These are phyloP conservation scores for Aurelia sp. DNA, from an alignment of 30 jellyfish, hydroid and myxozoan species.

Conservation along the genomic window DNA sequence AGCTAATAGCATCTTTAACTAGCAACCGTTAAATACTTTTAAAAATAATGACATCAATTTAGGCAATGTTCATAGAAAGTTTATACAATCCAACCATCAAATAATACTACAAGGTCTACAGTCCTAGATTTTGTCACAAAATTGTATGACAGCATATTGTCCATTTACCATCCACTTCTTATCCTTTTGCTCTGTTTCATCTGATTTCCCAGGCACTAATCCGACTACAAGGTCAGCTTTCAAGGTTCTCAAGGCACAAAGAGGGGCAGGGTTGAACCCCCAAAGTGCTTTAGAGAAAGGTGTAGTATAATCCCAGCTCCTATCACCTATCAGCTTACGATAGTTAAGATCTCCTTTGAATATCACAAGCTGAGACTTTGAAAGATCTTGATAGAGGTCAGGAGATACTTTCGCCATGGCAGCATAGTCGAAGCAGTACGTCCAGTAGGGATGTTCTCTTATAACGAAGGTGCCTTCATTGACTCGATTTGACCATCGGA, in stretches of 20 bases:
- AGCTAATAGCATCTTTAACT: background rate
- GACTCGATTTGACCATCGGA: conserved; percentile 81
- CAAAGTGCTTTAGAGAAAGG: conserved; percentile 72
- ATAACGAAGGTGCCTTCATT: conserved; percentile 77
- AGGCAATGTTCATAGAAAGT: background rate
- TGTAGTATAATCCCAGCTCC: conserved; percentile 86
- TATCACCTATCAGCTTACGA: conserved; percentile 92
- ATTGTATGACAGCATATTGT: conserved; percentile 89
- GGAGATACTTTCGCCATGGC: conserved; percentile 75
- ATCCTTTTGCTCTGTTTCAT: conserved; percentile 70
- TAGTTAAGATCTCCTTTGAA: conserved; percentile 98
- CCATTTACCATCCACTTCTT: conserved; percentile 89
- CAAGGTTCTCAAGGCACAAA: conserved; percentile 88
- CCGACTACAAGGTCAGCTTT: conserved; percentile 95
- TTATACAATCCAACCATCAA: background rate
- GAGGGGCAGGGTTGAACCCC: conserved; percentile 97
- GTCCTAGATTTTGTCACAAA: conserved; percentile 62
- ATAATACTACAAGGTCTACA: background rate
- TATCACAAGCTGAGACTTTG: conserved; percentile 72
- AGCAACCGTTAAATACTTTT: too few species aligned
- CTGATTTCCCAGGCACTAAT: conserved; percentile 77
- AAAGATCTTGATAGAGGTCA: conserved; percentile 70
- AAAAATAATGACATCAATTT: background rate
- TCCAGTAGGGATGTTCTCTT: conserved; percentile 85
- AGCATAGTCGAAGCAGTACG: conserved; percentile 82